Conservation (phyloP, 2,113 vertebrate species). For the Muntiacus muntjak region DNA sequence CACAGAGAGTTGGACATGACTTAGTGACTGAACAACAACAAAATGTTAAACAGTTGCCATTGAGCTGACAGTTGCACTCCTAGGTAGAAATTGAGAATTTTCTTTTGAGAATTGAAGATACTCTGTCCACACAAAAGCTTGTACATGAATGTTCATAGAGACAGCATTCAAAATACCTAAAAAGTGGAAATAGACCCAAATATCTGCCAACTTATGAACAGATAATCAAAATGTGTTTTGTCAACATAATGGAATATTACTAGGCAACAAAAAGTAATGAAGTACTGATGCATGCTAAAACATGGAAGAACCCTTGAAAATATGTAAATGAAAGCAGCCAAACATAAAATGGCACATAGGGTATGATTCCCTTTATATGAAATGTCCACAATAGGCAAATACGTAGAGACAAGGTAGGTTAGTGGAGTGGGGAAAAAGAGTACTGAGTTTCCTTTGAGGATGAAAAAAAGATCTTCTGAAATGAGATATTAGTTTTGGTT, state of each 20-base stretch:
- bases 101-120: not conserved
- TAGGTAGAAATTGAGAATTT: not conserved
- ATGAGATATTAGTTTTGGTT: not conserved
- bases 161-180: not conserved
- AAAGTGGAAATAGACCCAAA: not conserved
- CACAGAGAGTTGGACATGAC: not conserved
- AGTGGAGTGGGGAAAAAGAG: not conserved
- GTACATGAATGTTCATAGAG: not conserved
- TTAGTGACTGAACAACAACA: not conserved
- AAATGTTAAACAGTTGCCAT: not conserved
- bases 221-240: not conserved
- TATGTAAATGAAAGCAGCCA: not conserved
- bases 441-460: not conserved
- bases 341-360: not conserved
- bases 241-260: not conserved
- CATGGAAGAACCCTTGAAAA: not conserved
- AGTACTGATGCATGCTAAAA: not conserved
- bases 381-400: not conserved
- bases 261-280: not conserved
- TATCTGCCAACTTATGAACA: not conserved
- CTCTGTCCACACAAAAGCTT: not conserved
- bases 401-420: not conserved
- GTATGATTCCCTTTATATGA: not conserved
- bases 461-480: not conserved
- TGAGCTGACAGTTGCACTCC: not conserved